Conservation (phyloP, 2,797 vertebrate species). For the Chelon labrosus region DNA sequence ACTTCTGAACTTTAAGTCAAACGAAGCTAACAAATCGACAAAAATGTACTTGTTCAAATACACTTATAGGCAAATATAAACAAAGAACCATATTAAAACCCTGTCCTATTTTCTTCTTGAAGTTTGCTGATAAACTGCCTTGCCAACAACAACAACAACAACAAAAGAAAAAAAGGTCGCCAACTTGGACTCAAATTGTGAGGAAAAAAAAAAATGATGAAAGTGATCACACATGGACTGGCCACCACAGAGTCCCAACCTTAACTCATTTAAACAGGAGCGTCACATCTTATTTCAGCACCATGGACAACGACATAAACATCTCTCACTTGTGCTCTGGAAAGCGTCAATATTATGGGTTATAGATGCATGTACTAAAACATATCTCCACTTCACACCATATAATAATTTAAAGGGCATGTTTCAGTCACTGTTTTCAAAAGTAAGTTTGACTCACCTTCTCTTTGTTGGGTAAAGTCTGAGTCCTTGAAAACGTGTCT, state of each 20-base stretch:
- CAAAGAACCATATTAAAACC: neutral
- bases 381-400: too few species aligned
- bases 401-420: neutral
- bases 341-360: neutral
- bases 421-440: neutral
- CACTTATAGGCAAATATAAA: neutral
- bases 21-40: neutral
- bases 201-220: too few species aligned
- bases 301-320: constrained; percentile 18
- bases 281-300: constrained; percentile 17
- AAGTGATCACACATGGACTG: too few species aligned
- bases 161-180: too few species aligned
- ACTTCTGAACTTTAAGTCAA: neutral
- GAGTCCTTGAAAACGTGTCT: constrained; percentile 60
- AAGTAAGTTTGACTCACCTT: constrained; percentile 54
- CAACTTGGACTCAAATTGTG: too few species aligned
- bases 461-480: constrained; percentile 59
- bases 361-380: too few species aligned
- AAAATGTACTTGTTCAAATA: neutral
- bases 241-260: too few species aligned
- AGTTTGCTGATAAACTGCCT: too few species aligned
- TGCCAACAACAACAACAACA: too few species aligned
- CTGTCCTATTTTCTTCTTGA: neutral
- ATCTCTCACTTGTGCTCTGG: neutral
- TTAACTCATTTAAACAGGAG: neutral